Base-by-base conservation (phyloP, 30 jellyfish, hydroid and myxozoan genomes). In the Rhopilema esculentum region DNA sequence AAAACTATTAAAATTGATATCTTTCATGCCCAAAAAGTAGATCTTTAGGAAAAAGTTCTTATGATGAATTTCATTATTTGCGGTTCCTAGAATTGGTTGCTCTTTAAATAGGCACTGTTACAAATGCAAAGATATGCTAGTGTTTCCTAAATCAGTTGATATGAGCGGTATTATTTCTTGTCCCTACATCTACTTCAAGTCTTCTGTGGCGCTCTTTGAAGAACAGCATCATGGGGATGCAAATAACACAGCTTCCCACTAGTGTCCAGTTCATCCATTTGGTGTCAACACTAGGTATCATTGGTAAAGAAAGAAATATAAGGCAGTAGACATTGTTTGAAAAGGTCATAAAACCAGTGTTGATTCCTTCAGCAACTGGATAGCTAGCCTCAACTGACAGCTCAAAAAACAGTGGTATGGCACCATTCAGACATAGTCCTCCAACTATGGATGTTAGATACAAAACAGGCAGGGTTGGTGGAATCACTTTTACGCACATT, bases 341-440 rank as follows among this genome's bases (percentile, higher is more conserved):
- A 67, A 96, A 96, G 6, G 99, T 96, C 99, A 96, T 96, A 31
- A 96, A 97, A 19, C 99, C 98, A 15, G 99, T 96, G 72, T 96
- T 96, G 69, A 96, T 83, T 12, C 99, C 99, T 78, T 96, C 99
- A 20, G 99, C 98, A 2, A 96, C 98, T 17, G 99, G 99, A 73
- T 96, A 96, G 72, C 99, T 96, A 1, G 99, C 92, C 49, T 96
- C 99, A 8, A 96, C 99, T 22, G 99, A 93, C 52, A 96, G 88
- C 81, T 96, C 99, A 83, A 96, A 96, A 83, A 96, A 96, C 24
- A 96, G 86, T 21, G 99, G 99, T 4, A 96, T 96, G 18, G 99
- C 96, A 20, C 99, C 99, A 72, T 96, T 96, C 28, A 96, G 80
- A 72, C 99, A 91, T 26, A 96, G 64, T 0, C 99, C 99, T 28